These are phyloP conservation scores for Ichneumoninae sp. DNA, from an alignment of 2,888 invertebrate species.

Conservation along the genomic window DNA sequence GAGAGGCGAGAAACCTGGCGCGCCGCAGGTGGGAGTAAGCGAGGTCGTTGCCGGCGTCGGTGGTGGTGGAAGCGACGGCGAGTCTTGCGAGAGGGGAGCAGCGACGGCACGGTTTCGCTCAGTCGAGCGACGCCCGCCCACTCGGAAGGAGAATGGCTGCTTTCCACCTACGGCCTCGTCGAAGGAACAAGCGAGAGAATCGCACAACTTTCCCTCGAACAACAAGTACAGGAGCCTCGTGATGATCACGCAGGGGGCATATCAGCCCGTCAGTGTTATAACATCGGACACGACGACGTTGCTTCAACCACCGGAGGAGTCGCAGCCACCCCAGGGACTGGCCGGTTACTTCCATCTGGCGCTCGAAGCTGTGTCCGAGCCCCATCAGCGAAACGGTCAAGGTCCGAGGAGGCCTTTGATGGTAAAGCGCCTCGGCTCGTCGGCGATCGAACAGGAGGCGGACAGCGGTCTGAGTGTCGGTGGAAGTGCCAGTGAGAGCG, in stretches of 20 bases:
- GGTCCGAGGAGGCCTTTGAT: slow-evolving; percentile 78
- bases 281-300: slow-evolving; percentile 91
- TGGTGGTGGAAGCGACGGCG: slow-evolving; percentile 73
- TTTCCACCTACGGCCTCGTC: slow-evolving; percentile 53
- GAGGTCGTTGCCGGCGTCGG: slow-evolving; percentile 68
- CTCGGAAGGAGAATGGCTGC: slow-evolving; percentile 80
- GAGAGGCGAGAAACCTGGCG: slow-evolving; percentile 71
- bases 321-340: slow-evolving; percentile 86
- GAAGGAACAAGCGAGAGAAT: slow-evolving; percentile 51
- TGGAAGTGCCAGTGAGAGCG: slow-evolving; percentile 82
- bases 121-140: slow-evolving; percentile 83
- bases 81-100: slow-evolving; percentile 75
- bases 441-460: slow-evolving; percentile 71
- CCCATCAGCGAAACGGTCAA: slow-evolving; percentile 73
- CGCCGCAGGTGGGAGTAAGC: slow-evolving; percentile 66
- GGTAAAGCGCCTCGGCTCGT: slow-evolving; percentile 76
- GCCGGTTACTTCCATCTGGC: slow-evolving; percentile 84
- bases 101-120: slow-evolving; percentile 82
- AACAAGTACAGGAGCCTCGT: slow-evolving; percentile 93
- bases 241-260: slow-evolving; percentile 92
- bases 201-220: slow-evolving; percentile 66
- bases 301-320: slow-evolving; percentile 85
- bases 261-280: slow-evolving; percentile 89
- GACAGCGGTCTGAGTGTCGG: slow-evolving; percentile 81
- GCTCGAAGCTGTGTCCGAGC: slow-evolving; percentile 80